A percentile compares a stretch with the other conserved stretches of the same genome.
These are phyloP conservation scores for Protobothrops flavoviridis DNA, from an alignment of 2,113 vertebrate species.

Conservation along the genomic window DNA sequence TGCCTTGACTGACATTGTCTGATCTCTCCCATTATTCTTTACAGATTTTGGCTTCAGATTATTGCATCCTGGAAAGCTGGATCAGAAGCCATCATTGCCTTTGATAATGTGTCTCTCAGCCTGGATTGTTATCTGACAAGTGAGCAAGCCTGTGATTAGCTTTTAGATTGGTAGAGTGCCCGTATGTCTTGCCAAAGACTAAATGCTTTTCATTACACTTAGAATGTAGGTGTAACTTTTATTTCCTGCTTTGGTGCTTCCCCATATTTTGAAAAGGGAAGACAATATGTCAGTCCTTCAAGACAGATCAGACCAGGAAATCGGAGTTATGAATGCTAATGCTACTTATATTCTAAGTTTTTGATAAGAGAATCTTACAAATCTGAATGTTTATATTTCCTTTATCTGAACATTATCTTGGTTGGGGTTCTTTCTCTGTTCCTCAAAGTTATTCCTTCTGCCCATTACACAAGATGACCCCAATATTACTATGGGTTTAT, in stretches of 20 bases:
- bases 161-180: background rate
- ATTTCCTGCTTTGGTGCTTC: background rate
- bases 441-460: background rate
- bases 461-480: background rate
- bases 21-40: conserved; percentile 20
- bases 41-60: conserved; percentile 96
- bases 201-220: background rate
- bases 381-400: background rate
- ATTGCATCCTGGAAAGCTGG: conserved; percentile 80
- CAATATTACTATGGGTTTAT: background rate
- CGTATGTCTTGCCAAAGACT: background rate
- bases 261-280: background rate
- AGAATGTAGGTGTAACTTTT: background rate
- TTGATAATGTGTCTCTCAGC: conserved; percentile 94
- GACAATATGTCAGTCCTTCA: background rate
- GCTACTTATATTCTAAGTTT: background rate
- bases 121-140: conserved; percentile 96
- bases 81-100: conserved; percentile 80
- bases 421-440: background rate
- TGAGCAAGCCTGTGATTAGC: conserved; percentile 72
- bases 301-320: background rate
- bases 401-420: background rate
- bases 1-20: conserved; percentile 14
- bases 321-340: background rate
- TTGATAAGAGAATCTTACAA: background rate